A percentile compares a stretch with the other conserved stretches of the same genome.
These are phyloP conservation scores for Lagocephalus sceleratus DNA, from an alignment of 2,797 vertebrate species.

Conservation along the genomic window DNA sequence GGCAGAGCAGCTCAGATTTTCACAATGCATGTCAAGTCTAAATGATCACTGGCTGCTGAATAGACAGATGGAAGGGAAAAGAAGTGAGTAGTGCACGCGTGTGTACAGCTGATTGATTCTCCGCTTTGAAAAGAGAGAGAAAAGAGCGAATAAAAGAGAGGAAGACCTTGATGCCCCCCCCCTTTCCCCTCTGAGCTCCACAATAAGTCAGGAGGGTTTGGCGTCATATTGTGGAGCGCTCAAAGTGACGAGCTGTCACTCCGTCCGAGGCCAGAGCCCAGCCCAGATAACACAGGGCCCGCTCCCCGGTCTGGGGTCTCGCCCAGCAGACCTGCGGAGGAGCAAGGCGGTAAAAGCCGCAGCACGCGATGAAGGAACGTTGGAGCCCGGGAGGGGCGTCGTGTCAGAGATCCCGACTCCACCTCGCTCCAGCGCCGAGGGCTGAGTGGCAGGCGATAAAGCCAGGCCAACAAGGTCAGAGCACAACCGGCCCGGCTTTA, in stretches of 20 bases:
- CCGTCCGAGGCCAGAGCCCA: conserved; percentile 51
- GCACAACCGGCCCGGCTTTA: conserved; percentile 37
- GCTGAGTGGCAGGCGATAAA: conserved; percentile 17
- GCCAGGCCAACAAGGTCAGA: conserved; percentile 49
- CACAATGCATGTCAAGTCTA: conserved; percentile 98
- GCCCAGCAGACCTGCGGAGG: conserved; percentile 42
- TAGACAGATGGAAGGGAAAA: conserved; percentile 84
- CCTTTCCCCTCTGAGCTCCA: conserved; percentile 81
- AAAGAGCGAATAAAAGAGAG: conserved; percentile 65
- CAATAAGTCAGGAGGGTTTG: conserved; percentile 78
- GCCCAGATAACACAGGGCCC: conserved; percentile 49
- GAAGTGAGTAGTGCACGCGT: conserved; percentile 56
- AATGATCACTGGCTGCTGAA: conserved; percentile 95
- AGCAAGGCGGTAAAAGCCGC: conserved; percentile 11
- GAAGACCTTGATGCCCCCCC: conserved; percentile 85
- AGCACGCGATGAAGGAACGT: conserved; percentile 11
- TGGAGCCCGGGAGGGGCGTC: conserved; percentile 1
- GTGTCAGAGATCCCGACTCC: conserved; percentile 8
- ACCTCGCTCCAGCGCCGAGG: conserved; percentile 4
- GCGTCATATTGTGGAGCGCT: conserved; percentile 82
- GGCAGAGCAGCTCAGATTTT: conserved; percentile 88
- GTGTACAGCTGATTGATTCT: conserved; percentile 89
- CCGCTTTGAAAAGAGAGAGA: conserved; percentile 86
- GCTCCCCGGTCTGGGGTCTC: conserved; percentile 78
- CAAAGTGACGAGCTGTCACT: conserved; percentile 87